Conservation (phyloP, 2,888 invertebrate species). For the Acanthopleura granulata region DNA sequence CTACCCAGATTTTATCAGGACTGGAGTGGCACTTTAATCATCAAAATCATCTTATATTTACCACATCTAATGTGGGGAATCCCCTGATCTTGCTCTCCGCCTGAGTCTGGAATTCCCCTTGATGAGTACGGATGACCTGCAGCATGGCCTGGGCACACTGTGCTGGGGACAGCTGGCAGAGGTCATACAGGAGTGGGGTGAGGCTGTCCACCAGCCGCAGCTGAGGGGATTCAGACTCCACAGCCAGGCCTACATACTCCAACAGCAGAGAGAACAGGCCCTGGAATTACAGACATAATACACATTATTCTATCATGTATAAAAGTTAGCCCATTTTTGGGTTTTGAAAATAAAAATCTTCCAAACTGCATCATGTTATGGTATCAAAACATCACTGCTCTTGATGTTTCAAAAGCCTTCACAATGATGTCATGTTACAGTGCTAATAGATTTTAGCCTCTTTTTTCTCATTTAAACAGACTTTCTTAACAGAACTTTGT, state of each 20-base stretch:
- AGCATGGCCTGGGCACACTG: constrained; percentile 78
- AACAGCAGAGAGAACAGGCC: constrained; percentile 82
- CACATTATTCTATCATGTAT: no score
- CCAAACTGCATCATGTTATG: background rate
- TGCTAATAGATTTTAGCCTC: background rate
- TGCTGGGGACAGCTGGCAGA: constrained; percentile 80
- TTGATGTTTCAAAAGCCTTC: background rate
- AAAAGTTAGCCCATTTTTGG: no score
- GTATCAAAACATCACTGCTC: background rate
- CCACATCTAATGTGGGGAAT: constrained; percentile 68
- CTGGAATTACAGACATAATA: background rate
- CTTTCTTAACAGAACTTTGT: no score
- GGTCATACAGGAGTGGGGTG: constrained; percentile 74
- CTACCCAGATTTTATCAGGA: no score
- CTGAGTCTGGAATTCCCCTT: constrained; percentile 75
- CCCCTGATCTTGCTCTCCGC: constrained; percentile 62
- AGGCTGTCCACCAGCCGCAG: constrained; percentile 66
- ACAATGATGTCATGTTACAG: background rate
- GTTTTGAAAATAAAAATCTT: no score
- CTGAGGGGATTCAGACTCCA: constrained; percentile 61
- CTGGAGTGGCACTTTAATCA: no score
- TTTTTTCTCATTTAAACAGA: background rate
- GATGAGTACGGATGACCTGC: constrained; percentile 82
- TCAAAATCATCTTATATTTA: no score
- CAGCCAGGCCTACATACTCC: constrained; percentile 82